These are phyloP conservation scores for Anagrus nilaparvatae DNA, from an alignment of 1,140 invertebrate genomes.

Conservation along the genomic window DNA sequence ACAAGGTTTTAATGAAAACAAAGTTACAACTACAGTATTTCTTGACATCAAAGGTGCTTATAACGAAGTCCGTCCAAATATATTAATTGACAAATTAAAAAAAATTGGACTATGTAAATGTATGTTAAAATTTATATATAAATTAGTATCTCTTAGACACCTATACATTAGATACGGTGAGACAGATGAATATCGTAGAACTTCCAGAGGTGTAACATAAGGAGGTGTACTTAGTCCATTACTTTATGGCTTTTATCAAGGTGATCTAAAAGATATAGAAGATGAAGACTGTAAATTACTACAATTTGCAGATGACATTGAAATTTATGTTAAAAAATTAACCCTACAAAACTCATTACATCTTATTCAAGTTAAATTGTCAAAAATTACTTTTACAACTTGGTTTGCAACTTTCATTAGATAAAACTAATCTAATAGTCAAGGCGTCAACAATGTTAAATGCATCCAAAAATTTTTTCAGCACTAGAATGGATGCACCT, in stretches of 20 bases:
- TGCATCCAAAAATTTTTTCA: too few relatives aligned
- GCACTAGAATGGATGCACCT: too few relatives aligned
- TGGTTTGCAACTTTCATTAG: not conserved
- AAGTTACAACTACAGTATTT: conserved; percentile 4
- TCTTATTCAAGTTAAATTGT: conserved; percentile 13
- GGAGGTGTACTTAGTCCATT: conserved; percentile 14
- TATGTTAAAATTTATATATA: conserved; percentile 9
- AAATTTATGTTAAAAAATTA: conserved; percentile 7
- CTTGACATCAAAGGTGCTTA: conserved; percentile 15
- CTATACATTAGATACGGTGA: not conserved
- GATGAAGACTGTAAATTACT: not conserved
- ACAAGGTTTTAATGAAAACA: not conserved
- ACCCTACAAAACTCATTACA: not conserved
- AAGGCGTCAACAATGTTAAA: too few relatives aligned
- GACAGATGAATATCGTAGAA: not conserved
- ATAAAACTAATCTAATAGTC: conserved; percentile 1
- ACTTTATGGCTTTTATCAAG: conserved; percentile 10
- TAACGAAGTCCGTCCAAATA: conserved; percentile 12
- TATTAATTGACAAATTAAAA: conserved; percentile 3
- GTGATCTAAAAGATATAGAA: not conserved
- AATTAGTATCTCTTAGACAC: conserved; percentile 3
- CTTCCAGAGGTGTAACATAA: conserved; percentile 11
- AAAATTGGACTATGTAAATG: not conserved
- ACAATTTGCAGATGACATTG: conserved; percentile 16
- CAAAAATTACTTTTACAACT: not conserved